Evolutionary conservation across 2,113 vertebrate genomes (phyloP).

Genomic region (Anhinga rufa): DNA sequence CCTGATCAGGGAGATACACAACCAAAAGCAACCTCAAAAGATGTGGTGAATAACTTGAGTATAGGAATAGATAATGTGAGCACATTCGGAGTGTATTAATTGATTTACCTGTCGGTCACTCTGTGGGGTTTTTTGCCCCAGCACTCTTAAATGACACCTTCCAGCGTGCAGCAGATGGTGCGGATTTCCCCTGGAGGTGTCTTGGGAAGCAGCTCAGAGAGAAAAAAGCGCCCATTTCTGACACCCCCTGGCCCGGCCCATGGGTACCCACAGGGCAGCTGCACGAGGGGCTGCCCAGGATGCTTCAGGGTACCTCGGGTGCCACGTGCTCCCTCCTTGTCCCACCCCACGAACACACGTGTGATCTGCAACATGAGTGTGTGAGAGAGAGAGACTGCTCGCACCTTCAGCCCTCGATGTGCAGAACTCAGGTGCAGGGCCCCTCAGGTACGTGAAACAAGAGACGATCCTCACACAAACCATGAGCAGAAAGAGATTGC

Average conservation of each 20-base stretch:
- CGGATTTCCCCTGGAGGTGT: not conserved
- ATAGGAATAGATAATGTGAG: not conserved
- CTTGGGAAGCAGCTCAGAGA: not conserved
- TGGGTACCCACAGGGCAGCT: fast-evolving
- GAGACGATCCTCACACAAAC: fast-evolving
- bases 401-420: fast-evolving
- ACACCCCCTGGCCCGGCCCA: not conserved
- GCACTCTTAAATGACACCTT: not conserved
- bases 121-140: not conserved
- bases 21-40: not conserved
- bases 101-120: not conserved
- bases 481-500: not conserved
- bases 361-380: fast-evolving
- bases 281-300: not conserved
- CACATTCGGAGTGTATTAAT: not conserved
- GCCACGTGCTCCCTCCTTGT: not conserved
- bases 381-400: no score
- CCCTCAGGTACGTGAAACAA: fast-evolving
- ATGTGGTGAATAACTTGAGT: not conserved
- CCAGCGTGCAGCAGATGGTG: not conserved
- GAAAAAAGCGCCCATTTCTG: not conserved
- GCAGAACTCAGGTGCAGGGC: not conserved
- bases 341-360: fast-evolving
- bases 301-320: fast-evolving
- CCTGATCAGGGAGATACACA: not conserved